These are phyloP conservation scores for Drosophila fulvimacula DNA, from an alignment of 2,888 invertebrate genomes.

Conservation along the genomic window DNA sequence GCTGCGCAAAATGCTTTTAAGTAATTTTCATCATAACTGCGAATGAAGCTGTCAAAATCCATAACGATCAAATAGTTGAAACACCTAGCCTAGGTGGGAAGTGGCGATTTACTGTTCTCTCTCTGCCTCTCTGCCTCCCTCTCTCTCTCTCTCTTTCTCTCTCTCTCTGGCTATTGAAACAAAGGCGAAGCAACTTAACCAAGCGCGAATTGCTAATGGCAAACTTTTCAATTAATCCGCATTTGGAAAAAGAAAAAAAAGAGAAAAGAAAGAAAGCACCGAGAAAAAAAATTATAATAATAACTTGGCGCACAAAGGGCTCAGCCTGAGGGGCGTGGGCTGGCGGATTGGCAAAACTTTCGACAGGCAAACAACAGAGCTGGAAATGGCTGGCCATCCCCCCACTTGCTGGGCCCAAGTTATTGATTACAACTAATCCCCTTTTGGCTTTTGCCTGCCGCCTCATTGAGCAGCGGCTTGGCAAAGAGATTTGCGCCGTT, in stretches of 20 bases:
- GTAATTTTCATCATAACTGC: conserved; percentile 75
- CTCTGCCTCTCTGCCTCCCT: too few species aligned
- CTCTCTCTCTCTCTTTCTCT: neutral
- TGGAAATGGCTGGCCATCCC: conserved; percentile 3
- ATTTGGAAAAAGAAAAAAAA: conserved; percentile 52
- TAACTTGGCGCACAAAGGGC: conserved; percentile 56
- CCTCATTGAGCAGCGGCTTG: conserved; percentile 73
- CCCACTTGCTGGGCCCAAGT: conserved; percentile 64
- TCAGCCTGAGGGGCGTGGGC: neutral
- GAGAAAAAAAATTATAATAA: conserved; percentile 74
- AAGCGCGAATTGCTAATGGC: conserved; percentile 76
- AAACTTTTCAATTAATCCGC: conserved; percentile 80
- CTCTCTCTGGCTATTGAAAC: conserved; percentile 19
- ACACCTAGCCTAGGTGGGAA: conserved; percentile 40
- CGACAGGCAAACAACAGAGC: conserved; percentile 68
- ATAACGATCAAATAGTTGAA: conserved; percentile 77
- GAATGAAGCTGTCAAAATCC: conserved; percentile 74
- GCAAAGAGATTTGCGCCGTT: conserved; percentile 63
- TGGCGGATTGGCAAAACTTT: conserved; percentile 51
- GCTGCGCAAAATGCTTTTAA: conserved; percentile 74
- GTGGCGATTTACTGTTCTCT: too few species aligned
- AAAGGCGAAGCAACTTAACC: conserved; percentile 60
- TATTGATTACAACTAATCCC: conserved; percentile 81
- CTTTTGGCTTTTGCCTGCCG: conserved; percentile 78
- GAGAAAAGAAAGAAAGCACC: conserved; percentile 54